A percentile compares a stretch with the other conserved stretches of the same genome.
phyloP scores from a whole-genome alignment of 2,888 invertebrate species.

The Acleris literana region DNA sequence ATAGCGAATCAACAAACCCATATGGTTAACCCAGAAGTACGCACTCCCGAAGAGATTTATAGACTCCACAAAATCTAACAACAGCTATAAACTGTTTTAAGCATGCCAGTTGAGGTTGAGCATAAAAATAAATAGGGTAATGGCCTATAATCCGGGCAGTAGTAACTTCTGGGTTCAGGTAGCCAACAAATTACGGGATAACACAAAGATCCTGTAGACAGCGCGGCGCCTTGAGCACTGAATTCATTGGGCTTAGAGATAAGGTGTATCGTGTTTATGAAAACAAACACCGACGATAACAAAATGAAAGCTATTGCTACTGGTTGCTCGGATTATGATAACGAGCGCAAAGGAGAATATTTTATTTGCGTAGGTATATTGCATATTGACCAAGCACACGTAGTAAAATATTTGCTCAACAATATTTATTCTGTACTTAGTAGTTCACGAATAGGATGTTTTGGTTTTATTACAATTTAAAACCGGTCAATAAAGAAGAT shows the following conservation, averaged over 20 bases:
- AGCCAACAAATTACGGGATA: constrained; percentile 18
- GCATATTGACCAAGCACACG: no score
- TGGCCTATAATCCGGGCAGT: constrained; percentile 25
- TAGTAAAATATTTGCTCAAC: no score
- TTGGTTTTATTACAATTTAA: no score
- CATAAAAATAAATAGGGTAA: constrained; percentile 31
- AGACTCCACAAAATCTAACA: constrained; percentile 15
- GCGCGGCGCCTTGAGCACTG: constrained; percentile 25
- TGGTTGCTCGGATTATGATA: not conserved
- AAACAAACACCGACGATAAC: constrained; percentile 7
- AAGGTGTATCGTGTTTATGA: constrained; percentile 24
- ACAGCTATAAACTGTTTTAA: constrained; percentile 26
- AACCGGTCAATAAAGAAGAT: no score
- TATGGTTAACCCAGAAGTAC: constrained; percentile 16
- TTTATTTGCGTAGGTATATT: no score
- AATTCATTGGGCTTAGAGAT: constrained; percentile 19
- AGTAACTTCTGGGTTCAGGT: constrained; percentile 29
- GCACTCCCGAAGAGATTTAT: constrained; percentile 17
- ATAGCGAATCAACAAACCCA: not conserved
- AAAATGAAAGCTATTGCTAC: not conserved
- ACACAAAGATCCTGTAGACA: constrained; percentile 25
- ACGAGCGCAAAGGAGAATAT: no score
- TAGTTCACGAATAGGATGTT: no score
- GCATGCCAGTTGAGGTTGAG: constrained; percentile 19
- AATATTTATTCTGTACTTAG: no score